These are phyloP conservation scores for Cossypha polioptera DNA, from an alignment of 2,797 vertebrate species.

Conservation along the genomic window DNA sequence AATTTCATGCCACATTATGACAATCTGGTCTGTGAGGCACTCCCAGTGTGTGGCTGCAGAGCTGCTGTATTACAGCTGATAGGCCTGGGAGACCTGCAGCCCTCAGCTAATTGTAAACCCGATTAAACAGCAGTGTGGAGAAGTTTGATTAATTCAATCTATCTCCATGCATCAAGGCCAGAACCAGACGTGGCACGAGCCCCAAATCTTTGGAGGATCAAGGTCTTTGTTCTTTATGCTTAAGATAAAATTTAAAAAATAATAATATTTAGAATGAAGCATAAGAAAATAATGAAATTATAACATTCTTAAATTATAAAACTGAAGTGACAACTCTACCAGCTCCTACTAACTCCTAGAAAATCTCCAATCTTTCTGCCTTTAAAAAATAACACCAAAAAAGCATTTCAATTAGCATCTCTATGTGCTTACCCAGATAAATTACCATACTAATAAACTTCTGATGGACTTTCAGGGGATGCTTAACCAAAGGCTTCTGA, in stretches of 20 bases:
- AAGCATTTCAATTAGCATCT: slow-evolving; percentile 40
- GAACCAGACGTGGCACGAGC: neutral
- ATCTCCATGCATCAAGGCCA: slow-evolving; percentile 23
- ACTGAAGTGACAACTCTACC: neutral
- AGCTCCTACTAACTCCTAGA: neutral
- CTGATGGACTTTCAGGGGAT: slow-evolving; percentile 35
- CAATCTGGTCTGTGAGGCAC: slow-evolving; percentile 57
- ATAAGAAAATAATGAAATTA: neutral
- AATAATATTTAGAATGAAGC: neutral
- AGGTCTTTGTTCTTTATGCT: neutral
- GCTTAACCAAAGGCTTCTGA: slow-evolving; percentile 44
- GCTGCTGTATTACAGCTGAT: slow-evolving; percentile 42
- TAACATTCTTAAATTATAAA: neutral
- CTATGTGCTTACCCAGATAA: slow-evolving; percentile 10
- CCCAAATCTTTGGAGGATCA: neutral
- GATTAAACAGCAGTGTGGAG: slow-evolving; percentile 63
- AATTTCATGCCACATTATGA: slow-evolving; percentile 78
- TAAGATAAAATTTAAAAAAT: neutral
- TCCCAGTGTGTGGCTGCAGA: slow-evolving; percentile 45
- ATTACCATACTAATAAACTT: slow-evolving; percentile 59
- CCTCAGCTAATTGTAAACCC: slow-evolving; percentile 54
- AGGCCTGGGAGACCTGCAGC: slow-evolving; percentile 21
- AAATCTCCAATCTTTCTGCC: neutral
- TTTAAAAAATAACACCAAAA: neutral
- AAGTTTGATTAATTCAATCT: slow-evolving; percentile 60